Percentiles rank a stretch among this genome's conserved stretches.
Conservation (phyloP, 1,140 invertebrate genomes). For the Bombus fervidus region DNA sequence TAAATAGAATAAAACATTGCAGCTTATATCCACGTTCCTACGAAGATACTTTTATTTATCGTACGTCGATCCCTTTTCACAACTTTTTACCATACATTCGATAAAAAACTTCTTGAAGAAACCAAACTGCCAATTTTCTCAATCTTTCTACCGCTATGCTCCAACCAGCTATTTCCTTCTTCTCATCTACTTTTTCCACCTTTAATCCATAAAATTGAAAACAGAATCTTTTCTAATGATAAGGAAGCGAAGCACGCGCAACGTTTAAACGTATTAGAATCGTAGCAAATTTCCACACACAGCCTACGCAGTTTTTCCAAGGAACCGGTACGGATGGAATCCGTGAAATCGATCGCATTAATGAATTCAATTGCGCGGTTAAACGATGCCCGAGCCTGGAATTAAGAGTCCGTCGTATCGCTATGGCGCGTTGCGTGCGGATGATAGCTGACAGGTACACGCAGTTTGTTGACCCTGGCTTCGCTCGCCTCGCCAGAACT, state of each 20-base stretch:
- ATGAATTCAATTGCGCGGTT: slow-evolving; percentile 14
- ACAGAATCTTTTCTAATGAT: neutral
- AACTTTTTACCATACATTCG: neutral
- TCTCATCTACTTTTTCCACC: neutral
- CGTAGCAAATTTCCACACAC: no score
- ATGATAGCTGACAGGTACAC: slow-evolving; percentile 42
- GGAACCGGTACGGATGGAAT: neutral
- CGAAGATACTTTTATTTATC: neutral
- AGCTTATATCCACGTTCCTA: neutral
- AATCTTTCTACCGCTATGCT: neutral
- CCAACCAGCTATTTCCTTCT: neutral
- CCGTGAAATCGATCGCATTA: slow-evolving; percentile 36
- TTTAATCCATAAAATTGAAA: neutral
- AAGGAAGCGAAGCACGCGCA: neutral
- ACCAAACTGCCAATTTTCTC: neutral
- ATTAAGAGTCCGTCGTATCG: slow-evolving; percentile 29
- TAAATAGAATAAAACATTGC: neutral
- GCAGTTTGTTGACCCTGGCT: slow-evolving; percentile 40
- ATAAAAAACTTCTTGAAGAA: neutral
- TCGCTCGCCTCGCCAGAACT: slow-evolving; percentile 7
- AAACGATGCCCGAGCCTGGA: slow-evolving; percentile 20
- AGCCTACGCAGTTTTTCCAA: neutral
- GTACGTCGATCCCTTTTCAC: neutral
- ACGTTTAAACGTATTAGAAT: neutral
- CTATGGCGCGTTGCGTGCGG: slow-evolving; percentile 19